Conservation (phyloP, 2,888 invertebrate species). For the Idaea straminata region DNA sequence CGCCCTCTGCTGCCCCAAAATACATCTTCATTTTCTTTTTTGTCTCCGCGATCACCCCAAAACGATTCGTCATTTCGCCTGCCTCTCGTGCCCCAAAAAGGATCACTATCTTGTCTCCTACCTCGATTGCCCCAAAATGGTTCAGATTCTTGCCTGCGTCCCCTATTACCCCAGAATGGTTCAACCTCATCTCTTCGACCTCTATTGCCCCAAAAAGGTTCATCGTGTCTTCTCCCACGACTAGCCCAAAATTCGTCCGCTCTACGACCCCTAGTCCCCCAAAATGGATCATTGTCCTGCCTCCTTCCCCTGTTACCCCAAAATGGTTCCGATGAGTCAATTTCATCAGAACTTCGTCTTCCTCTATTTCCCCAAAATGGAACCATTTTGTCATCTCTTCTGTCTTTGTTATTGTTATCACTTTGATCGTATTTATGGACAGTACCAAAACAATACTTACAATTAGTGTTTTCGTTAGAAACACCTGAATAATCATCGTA, state of each 20-base stretch:
- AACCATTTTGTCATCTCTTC: constrained; percentile 41
- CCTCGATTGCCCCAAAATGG: constrained; percentile 57
- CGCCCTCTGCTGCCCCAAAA: constrained; percentile 49
- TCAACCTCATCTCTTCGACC: constrained; percentile 54
- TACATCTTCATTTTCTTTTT: constrained; percentile 36
- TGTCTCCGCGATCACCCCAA: constrained; percentile 52
- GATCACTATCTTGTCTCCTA: constrained; percentile 37
- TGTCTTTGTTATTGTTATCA: constrained; percentile 18
- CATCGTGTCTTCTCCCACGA: constrained; percentile 34
- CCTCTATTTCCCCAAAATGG: constrained; percentile 56
- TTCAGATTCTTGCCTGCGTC: constrained; percentile 48
- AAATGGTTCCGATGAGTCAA: constrained; percentile 43
- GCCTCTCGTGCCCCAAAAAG: constrained; percentile 36
- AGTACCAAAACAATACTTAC: constrained; percentile 38
- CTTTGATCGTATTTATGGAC: constrained; percentile 22
- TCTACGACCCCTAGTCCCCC: constrained; percentile 46
- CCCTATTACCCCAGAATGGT: constrained; percentile 76
- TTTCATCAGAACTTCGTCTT: constrained; percentile 43
- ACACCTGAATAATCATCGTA: constrained; percentile 31
- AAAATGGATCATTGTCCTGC: constrained; percentile 44
- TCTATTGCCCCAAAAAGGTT: constrained; percentile 57
- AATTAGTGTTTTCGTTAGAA: constrained; percentile 19
- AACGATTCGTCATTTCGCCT: constrained; percentile 46
- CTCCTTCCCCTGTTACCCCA: constrained; percentile 57
- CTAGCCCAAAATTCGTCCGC: constrained; percentile 42